These are phyloP conservation scores for Parnassius smintheus DNA, from an alignment of 2,888 invertebrate species.

Conservation along the genomic window DNA sequence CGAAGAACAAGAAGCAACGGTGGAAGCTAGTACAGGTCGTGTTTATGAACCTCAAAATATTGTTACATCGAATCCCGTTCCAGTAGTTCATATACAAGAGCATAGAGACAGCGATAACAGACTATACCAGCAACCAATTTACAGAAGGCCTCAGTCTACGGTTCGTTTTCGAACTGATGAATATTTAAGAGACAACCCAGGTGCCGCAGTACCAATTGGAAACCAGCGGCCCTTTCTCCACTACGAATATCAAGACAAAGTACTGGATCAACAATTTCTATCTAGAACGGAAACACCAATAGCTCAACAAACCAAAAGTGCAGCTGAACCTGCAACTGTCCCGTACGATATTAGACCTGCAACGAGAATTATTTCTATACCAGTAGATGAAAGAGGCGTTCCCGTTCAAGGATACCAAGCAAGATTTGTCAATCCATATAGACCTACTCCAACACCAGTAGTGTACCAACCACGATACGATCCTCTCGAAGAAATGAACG, in stretches of 20 bases:
- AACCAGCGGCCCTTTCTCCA: conserved; percentile 76
- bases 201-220: conserved; percentile 71
- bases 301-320: conserved; percentile 49
- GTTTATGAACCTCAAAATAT: conserved; percentile 71
- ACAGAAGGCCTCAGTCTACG: conserved; percentile 56
- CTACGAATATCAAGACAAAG: conserved; percentile 71
- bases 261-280: conserved; percentile 69
- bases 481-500: conserved; percentile 77
- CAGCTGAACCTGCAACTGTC: conserved; percentile 57
- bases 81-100: conserved; percentile 77
- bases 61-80: conserved; percentile 77
- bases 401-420: conserved; percentile 68
- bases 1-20: conserved; percentile 68
- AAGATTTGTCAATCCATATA: conserved; percentile 62
- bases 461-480: conserved; percentile 61
- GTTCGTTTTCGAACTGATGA: conserved; percentile 72
- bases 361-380: conserved; percentile 67
- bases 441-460: conserved; percentile 45
- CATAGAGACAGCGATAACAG: conserved; percentile 63
- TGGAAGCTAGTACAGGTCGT: conserved; percentile 78
- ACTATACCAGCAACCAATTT: conserved; percentile 64
- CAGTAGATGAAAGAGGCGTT: conserved; percentile 71
- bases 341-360: conserved; percentile 64
- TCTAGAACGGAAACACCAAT: conserved; percentile 47
- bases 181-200: conserved; percentile 74